Base-by-base conservation (phyloP, 2,797 vertebrate species). In the Martes flavigula region DNA sequence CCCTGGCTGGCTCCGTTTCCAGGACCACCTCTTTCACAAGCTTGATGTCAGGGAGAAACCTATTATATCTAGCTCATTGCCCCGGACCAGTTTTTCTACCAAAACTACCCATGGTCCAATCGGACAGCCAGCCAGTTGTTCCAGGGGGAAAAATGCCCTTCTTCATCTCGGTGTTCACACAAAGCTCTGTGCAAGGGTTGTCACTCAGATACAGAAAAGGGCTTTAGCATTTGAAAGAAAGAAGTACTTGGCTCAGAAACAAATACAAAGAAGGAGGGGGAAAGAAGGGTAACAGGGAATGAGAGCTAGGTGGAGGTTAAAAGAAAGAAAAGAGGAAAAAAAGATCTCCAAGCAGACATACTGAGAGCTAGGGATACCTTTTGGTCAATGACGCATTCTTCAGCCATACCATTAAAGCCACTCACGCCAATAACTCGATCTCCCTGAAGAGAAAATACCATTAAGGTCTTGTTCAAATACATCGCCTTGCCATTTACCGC, bases 381-480 rank as follows among this genome's bases (percentile, higher is more conserved):
- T 87, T 97, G 97, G 94, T 97, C 96, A 23, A 6, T 0, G 4
- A 94, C 10, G 11, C 9, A 46, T 73, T 98, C 98, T 54, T 97
- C 97, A 0, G 62, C 96, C 89, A 95, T 46, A 43, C 87, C 86
- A 12, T 85, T 32, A 21, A 96, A 81, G 64, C 20, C 46, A 85
- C 90, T 90, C 64, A 96, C 38, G 6, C 96, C 97, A 60, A 97
- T 96, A 10, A 96, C 97, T 62, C 90, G 78, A 85, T 97, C 96
- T 73, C 98, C 97, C 97, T 98, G 96, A 84, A 93, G 56, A 87
- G 94, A 97, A 97, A 18, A 48, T 15, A 62, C 14, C 35, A 84
- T 25, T 7, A 56, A 6, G 68, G 25, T 11, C 38, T 21, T 3
- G 51, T 92, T 92, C 91, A 79, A 60, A 78, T 32, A 21, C 48